A percentile compares a stretch with the other conserved stretches of the same genome.
phyloP scores from a whole-genome alignment of 2,113 vertebrate species.

The Coptodon rendalli region DNA sequence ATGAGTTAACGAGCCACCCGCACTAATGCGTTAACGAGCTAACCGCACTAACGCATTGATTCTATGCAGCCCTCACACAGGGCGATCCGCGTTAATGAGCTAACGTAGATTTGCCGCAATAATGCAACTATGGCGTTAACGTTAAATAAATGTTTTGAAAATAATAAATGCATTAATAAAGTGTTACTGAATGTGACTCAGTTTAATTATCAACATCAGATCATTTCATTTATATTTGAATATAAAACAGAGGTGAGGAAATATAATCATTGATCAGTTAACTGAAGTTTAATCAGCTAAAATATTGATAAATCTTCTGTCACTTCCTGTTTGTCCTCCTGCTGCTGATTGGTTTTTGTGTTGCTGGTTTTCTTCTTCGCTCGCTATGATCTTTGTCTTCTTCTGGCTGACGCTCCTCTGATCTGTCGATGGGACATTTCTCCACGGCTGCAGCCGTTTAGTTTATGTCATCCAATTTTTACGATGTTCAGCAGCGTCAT shows the following conservation, averaged over 20 bases:
- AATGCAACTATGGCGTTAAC: neutral
- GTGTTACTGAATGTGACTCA: neutral
- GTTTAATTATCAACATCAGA: neutral
- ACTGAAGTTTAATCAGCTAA: neutral
- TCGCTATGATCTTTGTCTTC: neutral
- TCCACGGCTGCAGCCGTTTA: slow-evolving; percentile 65
- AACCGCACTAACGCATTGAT: neutral
- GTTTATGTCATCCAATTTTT: neutral
- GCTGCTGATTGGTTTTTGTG: neutral
- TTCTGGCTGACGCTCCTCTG: neutral
- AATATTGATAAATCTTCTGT: neutral
- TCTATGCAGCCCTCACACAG: neutral
- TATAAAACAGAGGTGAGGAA: neutral
- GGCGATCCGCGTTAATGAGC: neutral
- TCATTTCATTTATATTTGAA: neutral
- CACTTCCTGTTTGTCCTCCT: neutral
- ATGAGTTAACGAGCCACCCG: neutral
- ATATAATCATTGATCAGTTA: neutral
- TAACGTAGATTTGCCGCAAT: neutral
- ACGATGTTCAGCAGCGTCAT: neutral
- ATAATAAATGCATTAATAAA: neutral
- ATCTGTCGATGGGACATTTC: slow-evolving; percentile 61
- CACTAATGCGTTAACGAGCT: neutral
- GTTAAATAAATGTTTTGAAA: neutral
- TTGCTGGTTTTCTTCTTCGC: neutral